Evolutionary conservation across 2,113 vertebrate genomes (phyloP).

Genomic region (Laterallus jamaicensis): DNA sequence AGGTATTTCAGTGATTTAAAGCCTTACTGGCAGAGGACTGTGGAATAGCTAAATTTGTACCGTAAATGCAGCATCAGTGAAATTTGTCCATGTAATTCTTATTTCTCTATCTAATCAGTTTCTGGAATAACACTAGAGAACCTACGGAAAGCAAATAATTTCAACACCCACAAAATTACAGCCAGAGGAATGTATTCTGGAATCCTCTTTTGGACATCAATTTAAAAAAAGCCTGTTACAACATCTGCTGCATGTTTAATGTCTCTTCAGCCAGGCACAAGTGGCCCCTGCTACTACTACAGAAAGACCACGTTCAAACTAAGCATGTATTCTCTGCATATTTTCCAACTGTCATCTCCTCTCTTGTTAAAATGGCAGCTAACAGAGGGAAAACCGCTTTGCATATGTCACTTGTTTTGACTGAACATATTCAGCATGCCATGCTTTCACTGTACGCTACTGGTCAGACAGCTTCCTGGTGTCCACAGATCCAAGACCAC

Average conservation of each 20-base stretch:
- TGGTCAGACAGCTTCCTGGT: neutral
- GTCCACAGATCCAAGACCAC: neutral
- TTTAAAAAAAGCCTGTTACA: neutral
- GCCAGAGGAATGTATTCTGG: neutral
- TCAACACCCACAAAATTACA: neutral
- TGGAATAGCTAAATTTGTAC: neutral
- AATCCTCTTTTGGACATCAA: neutral
- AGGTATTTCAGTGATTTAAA: neutral
- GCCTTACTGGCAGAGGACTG: neutral
- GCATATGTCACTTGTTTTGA: neutral
- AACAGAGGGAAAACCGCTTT: neutral
- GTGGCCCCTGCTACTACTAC: neutral
- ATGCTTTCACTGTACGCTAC: neutral
- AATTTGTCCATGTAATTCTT: neutral
- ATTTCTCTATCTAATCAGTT: neutral
- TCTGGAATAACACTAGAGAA: neutral
- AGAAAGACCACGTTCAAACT: neutral
- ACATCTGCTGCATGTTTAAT: neutral
- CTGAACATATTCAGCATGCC: neutral
- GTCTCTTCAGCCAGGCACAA: neutral
- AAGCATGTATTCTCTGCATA: neutral
- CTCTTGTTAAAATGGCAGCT: neutral
- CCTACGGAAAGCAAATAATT: neutral
- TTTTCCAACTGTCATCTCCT: neutral
- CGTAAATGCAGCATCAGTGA: neutral